Evolutionary conservation across 2,113 vertebrate genomes (phyloP).

Genomic region (Cephalopholis sonnerati): DNA sequence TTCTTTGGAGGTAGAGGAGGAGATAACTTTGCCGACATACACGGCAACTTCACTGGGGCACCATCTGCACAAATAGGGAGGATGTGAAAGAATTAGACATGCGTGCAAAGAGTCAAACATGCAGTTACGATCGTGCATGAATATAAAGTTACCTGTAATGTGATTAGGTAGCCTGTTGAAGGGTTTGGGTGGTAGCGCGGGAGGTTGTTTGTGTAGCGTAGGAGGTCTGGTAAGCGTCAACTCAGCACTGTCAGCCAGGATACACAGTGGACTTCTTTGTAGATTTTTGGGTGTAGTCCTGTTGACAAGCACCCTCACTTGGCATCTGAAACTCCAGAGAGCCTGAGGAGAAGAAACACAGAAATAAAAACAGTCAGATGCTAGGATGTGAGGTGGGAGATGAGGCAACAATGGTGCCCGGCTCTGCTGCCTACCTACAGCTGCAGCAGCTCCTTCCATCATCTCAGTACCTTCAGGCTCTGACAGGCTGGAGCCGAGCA

Average conservation of each 20-base stretch:
- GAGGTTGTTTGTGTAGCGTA: constrained; percentile 94
- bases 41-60: constrained; percentile 92
- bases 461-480: constrained; percentile 89
- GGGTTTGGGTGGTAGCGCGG: constrained; percentile 96
- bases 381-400: background rate
- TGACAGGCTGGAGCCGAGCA: constrained; percentile 83
- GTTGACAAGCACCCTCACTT: constrained; percentile 86
- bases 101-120: accelerated
- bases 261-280: constrained; percentile 89
- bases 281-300: constrained; percentile 90
- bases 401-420: background rate
- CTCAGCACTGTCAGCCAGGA: constrained; percentile 88
- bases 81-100: background rate
- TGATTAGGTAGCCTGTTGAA: constrained; percentile 94
- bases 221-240: constrained; percentile 90
- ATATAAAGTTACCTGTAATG: constrained; percentile 84
- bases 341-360: constrained; percentile 81
- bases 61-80: constrained; percentile 84
- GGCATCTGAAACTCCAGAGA: constrained; percentile 89
- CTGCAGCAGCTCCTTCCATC: constrained; percentile 87
- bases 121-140: accelerated
- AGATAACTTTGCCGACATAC: constrained; percentile 93
- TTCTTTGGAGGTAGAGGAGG: constrained; percentile 99
- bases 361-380: background rate
- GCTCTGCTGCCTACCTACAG: constrained; percentile 85